Evolutionary conservation across 2,113 vertebrate species (phyloP).

Genomic region (Oncorhynchus tshawytscha): DNA sequence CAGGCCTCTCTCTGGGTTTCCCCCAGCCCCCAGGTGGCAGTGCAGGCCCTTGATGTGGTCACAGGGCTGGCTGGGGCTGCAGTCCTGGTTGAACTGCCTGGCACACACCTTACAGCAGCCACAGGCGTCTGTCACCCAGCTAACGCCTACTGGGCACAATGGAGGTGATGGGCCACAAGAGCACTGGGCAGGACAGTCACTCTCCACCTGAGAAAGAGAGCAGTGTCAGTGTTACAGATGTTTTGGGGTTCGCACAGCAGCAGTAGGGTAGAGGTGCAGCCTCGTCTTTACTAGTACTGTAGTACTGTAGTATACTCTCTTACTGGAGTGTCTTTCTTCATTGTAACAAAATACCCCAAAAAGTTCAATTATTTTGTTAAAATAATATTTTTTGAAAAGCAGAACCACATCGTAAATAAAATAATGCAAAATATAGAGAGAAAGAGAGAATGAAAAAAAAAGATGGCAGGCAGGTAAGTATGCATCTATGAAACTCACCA

Average conservation of each 20-base stretch:
- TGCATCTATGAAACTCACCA: constrained; percentile 47
- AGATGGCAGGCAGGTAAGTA: neutral
- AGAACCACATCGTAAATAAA: too few relatives aligned
- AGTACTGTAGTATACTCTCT: too few relatives aligned
- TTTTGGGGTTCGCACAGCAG: constrained; percentile 17
- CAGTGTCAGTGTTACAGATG: neutral
- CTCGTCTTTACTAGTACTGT: neutral
- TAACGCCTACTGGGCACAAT: constrained; percentile 63
- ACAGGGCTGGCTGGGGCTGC: constrained; percentile 63
- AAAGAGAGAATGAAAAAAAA: neutral
- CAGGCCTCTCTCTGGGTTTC: constrained; percentile 63
- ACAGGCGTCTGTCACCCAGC: constrained; percentile 68
- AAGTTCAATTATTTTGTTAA: too few relatives aligned
- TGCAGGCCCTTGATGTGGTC: constrained; percentile 78
- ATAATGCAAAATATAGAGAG: too few relatives aligned
- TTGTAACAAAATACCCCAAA: too few relatives aligned
- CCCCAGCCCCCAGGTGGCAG: constrained; percentile 72
- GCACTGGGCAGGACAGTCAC: constrained; percentile 57
- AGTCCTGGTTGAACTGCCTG: constrained; percentile 76
- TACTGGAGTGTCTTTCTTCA: too few relatives aligned
- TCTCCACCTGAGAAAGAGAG: constrained; percentile 38
- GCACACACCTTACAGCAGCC: constrained; percentile 77
- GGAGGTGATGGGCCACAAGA: constrained; percentile 55
- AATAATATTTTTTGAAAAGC: too few relatives aligned
- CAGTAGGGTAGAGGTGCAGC: neutral